Conservation (phyloP, 1,140 invertebrate genomes). For the Zaprionus lachaisei region DNA sequence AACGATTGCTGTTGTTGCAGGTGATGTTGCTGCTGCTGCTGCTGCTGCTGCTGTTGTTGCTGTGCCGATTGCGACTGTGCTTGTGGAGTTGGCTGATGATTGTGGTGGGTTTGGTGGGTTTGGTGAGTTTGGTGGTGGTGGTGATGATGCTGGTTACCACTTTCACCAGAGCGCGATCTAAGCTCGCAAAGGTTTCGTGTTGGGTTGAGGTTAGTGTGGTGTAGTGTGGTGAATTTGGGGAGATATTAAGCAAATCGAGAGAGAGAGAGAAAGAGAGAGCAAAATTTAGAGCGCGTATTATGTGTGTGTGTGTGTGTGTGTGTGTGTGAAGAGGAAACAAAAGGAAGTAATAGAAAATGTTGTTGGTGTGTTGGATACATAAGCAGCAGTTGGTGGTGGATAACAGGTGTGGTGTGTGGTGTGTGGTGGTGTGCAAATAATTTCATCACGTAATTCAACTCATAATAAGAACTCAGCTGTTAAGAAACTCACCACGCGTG, state of each 20-base stretch:
- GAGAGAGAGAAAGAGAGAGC: slow-evolving; percentile 57
- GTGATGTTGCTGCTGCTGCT: slow-evolving; percentile 41
- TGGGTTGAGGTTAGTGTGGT: slow-evolving; percentile 9
- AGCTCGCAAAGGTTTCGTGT: neutral
- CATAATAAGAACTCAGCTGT: slow-evolving; percentile 2
- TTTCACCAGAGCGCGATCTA: slow-evolving; percentile 84
- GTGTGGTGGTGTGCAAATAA: slow-evolving; percentile 10
- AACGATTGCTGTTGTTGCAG: slow-evolving; percentile 36
- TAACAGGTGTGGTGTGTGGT: neutral
- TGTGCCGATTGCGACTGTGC: slow-evolving; percentile 52
- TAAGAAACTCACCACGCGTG: slow-evolving; percentile 14
- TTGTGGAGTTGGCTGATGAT: slow-evolving; percentile 52
- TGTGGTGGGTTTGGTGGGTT: slow-evolving; percentile 58
- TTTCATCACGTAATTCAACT: slow-evolving; percentile 4
- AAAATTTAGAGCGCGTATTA: slow-evolving; percentile 42
- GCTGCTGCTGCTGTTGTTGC: slow-evolving; percentile 45
- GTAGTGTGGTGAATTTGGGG: slow-evolving; percentile 39
- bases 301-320: slow-evolving; percentile 15
- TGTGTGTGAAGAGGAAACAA: slow-evolving; percentile 4
- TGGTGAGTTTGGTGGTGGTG: slow-evolving; percentile 43
- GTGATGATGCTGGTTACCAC: slow-evolving; percentile 66
- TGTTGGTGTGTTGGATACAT: slow-evolving; percentile 1
- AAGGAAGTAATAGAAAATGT: neutral
- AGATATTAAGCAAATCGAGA: slow-evolving; percentile 71
- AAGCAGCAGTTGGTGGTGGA: neutral